These are phyloP conservation scores for Geopemphigus sp. DNA, from an alignment of 1,140 invertebrate genomes.

Conservation along the genomic window DNA sequence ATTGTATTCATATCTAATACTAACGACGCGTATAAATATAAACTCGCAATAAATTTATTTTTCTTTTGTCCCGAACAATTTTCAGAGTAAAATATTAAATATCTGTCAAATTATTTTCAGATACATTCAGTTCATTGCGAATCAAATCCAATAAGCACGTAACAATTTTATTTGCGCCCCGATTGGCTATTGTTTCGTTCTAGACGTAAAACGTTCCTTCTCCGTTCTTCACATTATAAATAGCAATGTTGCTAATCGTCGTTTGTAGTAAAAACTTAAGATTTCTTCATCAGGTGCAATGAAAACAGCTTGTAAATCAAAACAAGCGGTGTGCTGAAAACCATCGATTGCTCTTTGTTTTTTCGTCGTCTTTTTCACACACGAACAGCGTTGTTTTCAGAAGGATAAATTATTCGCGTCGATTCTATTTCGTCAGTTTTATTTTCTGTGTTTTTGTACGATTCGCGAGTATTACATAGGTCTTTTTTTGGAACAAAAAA, in stretches of 20 bases:
- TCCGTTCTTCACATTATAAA: conserved; percentile 5
- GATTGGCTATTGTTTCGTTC: background rate
- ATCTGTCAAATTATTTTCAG: conserved; percentile 2
- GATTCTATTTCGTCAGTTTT: conserved; percentile 8
- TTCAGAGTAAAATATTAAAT: background rate
- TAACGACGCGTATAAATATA: conserved; percentile 8
- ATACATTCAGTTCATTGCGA: background rate
- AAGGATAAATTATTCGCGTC: background rate
- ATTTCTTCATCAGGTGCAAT: conserved; percentile 23
- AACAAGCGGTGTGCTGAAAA: conserved; percentile 12
- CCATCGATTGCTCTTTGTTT: conserved; percentile 16
- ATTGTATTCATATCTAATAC: conserved; percentile 47
- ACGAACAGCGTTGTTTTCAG: conserved; percentile 6
- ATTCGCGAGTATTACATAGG: conserved; percentile 22
- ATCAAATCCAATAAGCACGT: background rate
- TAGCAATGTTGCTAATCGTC: conserved; percentile 46
- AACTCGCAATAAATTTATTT: conserved; percentile 47
- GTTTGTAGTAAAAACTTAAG: conserved; percentile 49
- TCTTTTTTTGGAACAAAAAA: conserved; percentile 48
- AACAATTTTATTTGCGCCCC: conserved; percentile 5
- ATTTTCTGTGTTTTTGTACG: conserved; percentile 9
- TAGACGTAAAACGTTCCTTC: background rate
- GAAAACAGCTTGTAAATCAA: conserved; percentile 48
- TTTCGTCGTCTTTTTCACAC: conserved; percentile 26
- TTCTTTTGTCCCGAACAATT: conserved; percentile 41